phyloP scores from a whole-genome alignment of 2,888 invertebrate species.

The Ichneumoninae sp. region DNA sequence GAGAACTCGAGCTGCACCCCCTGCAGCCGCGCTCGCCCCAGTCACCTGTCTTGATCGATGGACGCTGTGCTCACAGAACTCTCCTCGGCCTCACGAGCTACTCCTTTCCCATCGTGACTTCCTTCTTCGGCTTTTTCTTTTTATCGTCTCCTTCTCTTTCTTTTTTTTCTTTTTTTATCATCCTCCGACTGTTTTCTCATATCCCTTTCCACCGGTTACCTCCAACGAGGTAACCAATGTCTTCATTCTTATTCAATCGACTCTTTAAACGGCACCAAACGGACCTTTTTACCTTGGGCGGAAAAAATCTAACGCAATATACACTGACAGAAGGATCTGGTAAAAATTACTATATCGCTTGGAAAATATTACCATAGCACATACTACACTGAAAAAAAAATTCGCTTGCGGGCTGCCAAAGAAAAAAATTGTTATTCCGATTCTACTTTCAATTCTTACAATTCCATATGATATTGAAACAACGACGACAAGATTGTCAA shows the following conservation, averaged over 20 bases:
- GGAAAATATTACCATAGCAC: too few species aligned
- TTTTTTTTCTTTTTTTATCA: slow-evolving; percentile 29
- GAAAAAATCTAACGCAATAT: neutral
- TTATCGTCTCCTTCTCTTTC: slow-evolving; percentile 9
- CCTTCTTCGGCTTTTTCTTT: slow-evolving; percentile 25
- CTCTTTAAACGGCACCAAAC: neutral
- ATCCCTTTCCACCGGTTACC: neutral
- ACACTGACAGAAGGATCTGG: neutral
- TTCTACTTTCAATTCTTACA: too few species aligned
- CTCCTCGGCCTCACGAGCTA: slow-evolving; percentile 45
- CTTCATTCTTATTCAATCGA: neutral
- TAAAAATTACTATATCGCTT: too few species aligned
- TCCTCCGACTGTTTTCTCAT: slow-evolving; percentile 3
- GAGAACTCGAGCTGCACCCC: slow-evolving; percentile 47
- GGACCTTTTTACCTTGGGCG: neutral
- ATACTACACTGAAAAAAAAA: too few species aligned
- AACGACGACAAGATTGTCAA: too few species aligned
- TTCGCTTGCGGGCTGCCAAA: too few species aligned
- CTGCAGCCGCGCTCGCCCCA: slow-evolving; percentile 27
- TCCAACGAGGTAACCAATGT: neutral
- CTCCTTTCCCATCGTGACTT: slow-evolving; percentile 60
- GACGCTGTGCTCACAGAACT: slow-evolving; percentile 21
- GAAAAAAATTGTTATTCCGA: too few species aligned
- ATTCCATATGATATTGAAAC: too few species aligned
- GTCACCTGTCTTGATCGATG: slow-evolving; percentile 67